Evolutionary conservation across 2,113 vertebrate genomes (phyloP).

Genomic region (Bufo gargarizans): DNA sequence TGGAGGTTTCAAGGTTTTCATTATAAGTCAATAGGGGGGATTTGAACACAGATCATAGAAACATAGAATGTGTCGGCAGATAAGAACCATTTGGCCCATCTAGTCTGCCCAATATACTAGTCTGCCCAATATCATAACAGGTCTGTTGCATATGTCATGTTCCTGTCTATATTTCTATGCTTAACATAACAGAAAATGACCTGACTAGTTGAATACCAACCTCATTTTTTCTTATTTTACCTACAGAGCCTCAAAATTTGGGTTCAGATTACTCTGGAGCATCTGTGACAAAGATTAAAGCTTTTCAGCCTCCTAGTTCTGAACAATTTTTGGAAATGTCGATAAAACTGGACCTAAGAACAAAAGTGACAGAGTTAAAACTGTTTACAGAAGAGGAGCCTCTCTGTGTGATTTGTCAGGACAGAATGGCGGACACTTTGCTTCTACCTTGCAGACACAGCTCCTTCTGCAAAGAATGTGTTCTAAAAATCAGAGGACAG

Average conservation of each 20-base stretch:
- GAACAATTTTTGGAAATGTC: background rate
- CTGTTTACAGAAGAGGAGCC: background rate
- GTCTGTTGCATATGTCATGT: too few relatives aligned
- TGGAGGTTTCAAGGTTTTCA: too few relatives aligned
- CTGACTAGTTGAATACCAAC: too few relatives aligned
- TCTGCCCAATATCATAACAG: too few relatives aligned
- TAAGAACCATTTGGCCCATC: too few relatives aligned
- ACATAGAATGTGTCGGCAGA: too few relatives aligned
- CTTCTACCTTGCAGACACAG: constrained; percentile 34
- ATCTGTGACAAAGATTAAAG: background rate
- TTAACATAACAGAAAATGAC: too few relatives aligned
- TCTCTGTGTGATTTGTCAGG: constrained; percentile 38
- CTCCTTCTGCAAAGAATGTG: constrained; percentile 29
- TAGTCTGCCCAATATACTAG: too few relatives aligned
- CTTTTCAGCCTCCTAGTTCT: background rate
- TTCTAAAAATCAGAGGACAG: background rate
- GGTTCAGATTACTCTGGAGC: background rate
- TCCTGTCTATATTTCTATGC: too few relatives aligned
- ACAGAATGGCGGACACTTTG: constrained; percentile 15
- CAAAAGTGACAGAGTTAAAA: background rate
- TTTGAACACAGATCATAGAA: too few relatives aligned
- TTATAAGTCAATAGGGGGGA: too few relatives aligned
- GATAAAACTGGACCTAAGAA: background rate
- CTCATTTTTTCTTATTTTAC: background rate
- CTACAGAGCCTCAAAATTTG: background rate